A percentile compares a stretch with the other conserved stretches of the same genome.
phyloP scores from a whole-genome alignment of 1,140 invertebrate genomes.

The Meloidogyne chitwoodi region DNA sequence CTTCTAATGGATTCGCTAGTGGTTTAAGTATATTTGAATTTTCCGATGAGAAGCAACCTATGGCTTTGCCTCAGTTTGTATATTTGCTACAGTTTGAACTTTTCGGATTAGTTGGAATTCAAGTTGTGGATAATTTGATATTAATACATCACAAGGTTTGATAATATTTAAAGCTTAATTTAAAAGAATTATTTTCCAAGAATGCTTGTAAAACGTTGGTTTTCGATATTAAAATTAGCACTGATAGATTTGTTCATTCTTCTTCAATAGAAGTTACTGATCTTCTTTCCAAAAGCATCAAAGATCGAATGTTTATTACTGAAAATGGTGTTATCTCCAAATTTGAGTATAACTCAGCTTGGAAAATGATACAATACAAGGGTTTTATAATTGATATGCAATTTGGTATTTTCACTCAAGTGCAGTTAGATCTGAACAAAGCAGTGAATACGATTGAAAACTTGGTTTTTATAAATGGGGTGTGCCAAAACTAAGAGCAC shows the following conservation, averaged over 20 bases:
- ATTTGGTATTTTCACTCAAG: neutral
- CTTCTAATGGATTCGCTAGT: neutral
- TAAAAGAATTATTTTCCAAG: neutral
- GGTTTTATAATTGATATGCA: slow-evolving; percentile 12
- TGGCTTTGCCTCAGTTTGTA: neutral
- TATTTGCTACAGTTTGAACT: neutral
- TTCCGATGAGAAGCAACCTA: neutral
- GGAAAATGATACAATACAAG: slow-evolving; percentile 1
- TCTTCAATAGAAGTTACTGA: neutral
- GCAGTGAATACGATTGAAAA: neutral
- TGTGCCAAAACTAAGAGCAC: no score
- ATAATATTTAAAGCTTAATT: neutral
- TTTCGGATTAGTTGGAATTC: slow-evolving; percentile 12
- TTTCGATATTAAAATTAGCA: neutral
- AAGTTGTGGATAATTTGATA: slow-evolving; percentile 11
- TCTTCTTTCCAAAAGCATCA: neutral
- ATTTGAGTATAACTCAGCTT: slow-evolving; percentile 10
- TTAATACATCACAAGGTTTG: slow-evolving; percentile 12
- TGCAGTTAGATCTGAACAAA: neutral
- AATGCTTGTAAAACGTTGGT: neutral
- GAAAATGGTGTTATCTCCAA: neutral
- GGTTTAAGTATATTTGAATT: slow-evolving; percentile 13
- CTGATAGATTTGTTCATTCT: neutral
- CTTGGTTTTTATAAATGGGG: neutral
- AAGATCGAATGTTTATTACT: no score